phyloP scores from a whole-genome alignment of 2,113 vertebrate species.

The Eudyptes chrysolophus region DNA sequence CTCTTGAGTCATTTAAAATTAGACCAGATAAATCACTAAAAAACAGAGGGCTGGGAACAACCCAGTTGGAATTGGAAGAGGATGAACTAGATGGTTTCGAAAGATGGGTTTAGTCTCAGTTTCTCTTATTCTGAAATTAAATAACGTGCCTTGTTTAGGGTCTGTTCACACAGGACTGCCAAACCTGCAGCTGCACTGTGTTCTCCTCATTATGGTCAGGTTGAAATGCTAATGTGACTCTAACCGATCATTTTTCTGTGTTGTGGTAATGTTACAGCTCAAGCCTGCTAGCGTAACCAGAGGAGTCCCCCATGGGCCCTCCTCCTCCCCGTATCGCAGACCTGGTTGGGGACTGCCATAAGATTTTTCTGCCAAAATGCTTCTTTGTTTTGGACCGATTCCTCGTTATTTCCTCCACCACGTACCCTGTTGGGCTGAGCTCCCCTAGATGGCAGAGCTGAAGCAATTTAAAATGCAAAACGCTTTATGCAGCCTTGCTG shows the following conservation, averaged over 20 bases:
- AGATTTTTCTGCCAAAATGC: background rate
- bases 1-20: conserved; percentile 53
- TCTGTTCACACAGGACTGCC: background rate
- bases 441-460: conserved; percentile 49
- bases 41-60: background rate
- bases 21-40: conserved; percentile 47
- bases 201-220: background rate
- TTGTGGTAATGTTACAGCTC: background rate
- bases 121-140: conserved; percentile 24
- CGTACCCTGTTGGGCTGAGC: background rate
- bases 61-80: background rate
- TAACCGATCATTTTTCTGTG: background rate
- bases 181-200: conserved; percentile 26
- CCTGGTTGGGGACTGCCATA: background rate
- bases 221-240: conserved; percentile 38
- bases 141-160: background rate
- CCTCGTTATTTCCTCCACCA: background rate
- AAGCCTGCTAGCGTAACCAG: background rate
- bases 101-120: background rate
- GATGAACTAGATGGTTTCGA: background rate
- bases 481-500: background rate
- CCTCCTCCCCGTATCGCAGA: background rate
- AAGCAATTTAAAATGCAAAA: conserved; percentile 30
- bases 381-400: background rate
- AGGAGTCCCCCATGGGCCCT: background rate